Base-by-base conservation (phyloP, 1,140 invertebrate genomes). In the Polypedilum vanderplanki region DNA sequence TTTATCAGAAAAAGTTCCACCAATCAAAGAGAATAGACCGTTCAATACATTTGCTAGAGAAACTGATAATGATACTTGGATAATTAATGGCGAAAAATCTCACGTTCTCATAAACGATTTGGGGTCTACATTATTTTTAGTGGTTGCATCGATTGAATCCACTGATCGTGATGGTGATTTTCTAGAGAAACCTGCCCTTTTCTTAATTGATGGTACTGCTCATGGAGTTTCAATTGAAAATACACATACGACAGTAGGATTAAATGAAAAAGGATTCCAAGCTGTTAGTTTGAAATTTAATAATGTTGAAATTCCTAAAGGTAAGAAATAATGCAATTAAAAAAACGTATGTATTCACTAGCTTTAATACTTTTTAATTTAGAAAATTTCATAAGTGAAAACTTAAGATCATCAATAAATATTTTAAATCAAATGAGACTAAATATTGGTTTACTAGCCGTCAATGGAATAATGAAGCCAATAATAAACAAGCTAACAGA, bases 211-310 rank as follows among this genome's bases (percentile, higher is more conserved):
- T 76, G 83, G 88, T 75, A 80, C 83, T 22, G 88, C 87, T 78
- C 86, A 87, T 9, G 92, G 93, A 22, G 86, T 97, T 0, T 87
- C 85, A 0, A 85, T 86, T 78, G 88, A 88, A 10, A 84, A 89
- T 12, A 85, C 87, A n/a, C 88, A 91, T 77, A 87, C 90, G 74
- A 93, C 91, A 65, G 87, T 93, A 79, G 94, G 93, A 0, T 91
- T 83, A 83, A 75, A 78, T 75, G 75, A 78, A 75, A 22, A 57
- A 79, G 9, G 7, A 9, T 40, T 82, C 76, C 70, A 75, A 1
- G 79, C 78, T 24, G 70, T 76, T 0, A 79, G 80, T 8, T 78
- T 89, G 0, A 79, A 75, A 22, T 87, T 89, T 76, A 77, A 85
- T 0, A 78, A 87, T 76, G 82, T 83, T 0, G 41, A 78, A n/a